These are phyloP conservation scores for Papilio gigon DNA, from an alignment of 2,888 invertebrate species.

Conservation along the genomic window DNA sequence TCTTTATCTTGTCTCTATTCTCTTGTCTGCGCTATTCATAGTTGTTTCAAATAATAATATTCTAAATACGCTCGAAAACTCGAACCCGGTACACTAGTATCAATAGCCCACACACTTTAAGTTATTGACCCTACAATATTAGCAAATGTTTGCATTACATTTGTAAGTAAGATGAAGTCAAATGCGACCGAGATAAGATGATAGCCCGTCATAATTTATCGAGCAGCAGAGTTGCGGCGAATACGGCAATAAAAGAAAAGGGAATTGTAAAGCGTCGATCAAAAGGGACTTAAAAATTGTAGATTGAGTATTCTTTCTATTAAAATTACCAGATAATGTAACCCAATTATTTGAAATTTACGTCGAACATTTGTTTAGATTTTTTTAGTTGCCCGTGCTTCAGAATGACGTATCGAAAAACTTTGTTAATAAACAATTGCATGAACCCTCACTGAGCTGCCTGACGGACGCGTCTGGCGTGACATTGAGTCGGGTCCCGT, in stretches of 20 bases:
- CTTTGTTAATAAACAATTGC: conserved; percentile 1
- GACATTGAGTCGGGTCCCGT: conserved; percentile 19
- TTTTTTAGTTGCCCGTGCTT: neutral
- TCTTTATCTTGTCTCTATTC: too few species aligned
- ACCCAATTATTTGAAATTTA: neutral
- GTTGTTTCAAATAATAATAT: too few species aligned
- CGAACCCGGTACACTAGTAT: too few species aligned
- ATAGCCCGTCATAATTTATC: neutral
- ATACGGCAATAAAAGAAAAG: neutral
- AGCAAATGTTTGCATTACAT: too few species aligned
- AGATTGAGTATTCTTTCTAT: neutral
- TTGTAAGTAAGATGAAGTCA: neutral
- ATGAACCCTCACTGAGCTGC: neutral
- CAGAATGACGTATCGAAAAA: neutral
- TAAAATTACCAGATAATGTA: neutral
- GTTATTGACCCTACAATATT: too few species aligned
- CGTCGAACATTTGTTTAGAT: neutral
- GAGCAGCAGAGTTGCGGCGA: neutral
- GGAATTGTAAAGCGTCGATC: neutral
- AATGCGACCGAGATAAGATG: neutral
- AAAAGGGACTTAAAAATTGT: neutral
- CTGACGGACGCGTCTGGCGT: neutral
- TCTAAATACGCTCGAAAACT: too few species aligned
- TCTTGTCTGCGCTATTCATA: too few species aligned
- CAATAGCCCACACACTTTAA: too few species aligned